Evolutionary conservation across 2,113 vertebrate genomes (phyloP).

Genomic region (Oceanodroma tethys): DNA sequence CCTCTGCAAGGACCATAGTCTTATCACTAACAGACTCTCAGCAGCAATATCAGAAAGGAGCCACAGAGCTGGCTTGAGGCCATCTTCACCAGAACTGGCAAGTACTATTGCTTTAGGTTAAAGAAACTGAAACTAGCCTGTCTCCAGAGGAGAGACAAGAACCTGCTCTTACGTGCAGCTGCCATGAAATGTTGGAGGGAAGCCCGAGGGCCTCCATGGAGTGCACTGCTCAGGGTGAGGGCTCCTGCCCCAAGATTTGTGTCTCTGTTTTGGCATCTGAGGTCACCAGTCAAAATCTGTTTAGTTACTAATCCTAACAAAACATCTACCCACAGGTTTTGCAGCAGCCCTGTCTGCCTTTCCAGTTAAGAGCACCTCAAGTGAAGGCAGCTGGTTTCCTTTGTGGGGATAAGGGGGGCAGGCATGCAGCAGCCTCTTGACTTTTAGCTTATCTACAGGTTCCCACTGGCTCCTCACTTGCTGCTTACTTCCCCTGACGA

Average conservation of each 20-base stretch:
- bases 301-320: background rate
- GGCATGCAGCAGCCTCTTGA: accelerated
- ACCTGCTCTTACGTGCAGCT: background rate
- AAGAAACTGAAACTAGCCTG: background rate
- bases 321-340: background rate
- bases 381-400: background rate
- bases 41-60: background rate
- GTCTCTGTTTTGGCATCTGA: background rate
- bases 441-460: background rate
- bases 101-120: background rate
- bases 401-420: background rate
- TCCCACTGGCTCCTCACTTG: background rate
- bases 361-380: background rate
- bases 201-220: background rate
- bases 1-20: background rate
- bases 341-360: background rate
- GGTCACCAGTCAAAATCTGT: background rate
- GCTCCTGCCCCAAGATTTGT: background rate
- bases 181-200: background rate
- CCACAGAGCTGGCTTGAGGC: background rate
- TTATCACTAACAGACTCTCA: background rate
- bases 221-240: background rate
- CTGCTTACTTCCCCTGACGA: background rate
- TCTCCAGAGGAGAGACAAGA: background rate
- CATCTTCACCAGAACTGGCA: background rate